A percentile compares a stretch with the other conserved stretches of the same genome.
phyloP scores from a whole-genome alignment of 1,140 invertebrate genomes.

The Spodoptera frugiperda region DNA sequence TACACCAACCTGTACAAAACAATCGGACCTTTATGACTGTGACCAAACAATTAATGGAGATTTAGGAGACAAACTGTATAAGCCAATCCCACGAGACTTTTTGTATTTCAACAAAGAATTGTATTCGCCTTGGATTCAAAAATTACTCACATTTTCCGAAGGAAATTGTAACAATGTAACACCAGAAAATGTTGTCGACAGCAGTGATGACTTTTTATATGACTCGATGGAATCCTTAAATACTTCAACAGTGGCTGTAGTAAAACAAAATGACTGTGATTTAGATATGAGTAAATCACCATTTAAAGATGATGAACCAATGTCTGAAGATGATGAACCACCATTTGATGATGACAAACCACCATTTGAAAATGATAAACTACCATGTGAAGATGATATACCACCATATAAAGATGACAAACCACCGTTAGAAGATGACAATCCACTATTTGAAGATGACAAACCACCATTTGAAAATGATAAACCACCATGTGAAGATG shows the following conservation, averaged over 20 bases:
- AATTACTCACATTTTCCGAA: slow-evolving; percentile 64
- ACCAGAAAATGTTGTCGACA: background rate
- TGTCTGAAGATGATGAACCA: background rate
- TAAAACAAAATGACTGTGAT: background rate
- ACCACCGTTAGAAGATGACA: background rate
- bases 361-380: background rate
- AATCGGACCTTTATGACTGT: background rate
- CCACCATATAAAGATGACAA: background rate
- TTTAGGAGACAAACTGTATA: background rate
- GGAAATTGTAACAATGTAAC: slow-evolving; percentile 26
- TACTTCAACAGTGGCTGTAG: background rate
- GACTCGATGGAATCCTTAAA: background rate
- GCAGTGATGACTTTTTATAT: background rate
- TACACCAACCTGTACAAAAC: background rate
- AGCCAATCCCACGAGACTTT: background rate
- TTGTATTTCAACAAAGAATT: slow-evolving; percentile 60
- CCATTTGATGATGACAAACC: too few relatives aligned
- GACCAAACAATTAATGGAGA: background rate
- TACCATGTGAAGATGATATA: background rate
- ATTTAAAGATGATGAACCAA: background rate
- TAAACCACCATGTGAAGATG: too few relatives aligned
- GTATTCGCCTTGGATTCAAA: slow-evolving; percentile 73
- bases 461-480: background rate
- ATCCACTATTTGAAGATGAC: background rate
- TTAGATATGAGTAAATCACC: too few relatives aligned